Evolutionary conservation across 2,888 invertebrate genomes (phyloP), one percentile per base, ranked within the genome.

Genomic region (Andricus quercusramuli): DNA sequence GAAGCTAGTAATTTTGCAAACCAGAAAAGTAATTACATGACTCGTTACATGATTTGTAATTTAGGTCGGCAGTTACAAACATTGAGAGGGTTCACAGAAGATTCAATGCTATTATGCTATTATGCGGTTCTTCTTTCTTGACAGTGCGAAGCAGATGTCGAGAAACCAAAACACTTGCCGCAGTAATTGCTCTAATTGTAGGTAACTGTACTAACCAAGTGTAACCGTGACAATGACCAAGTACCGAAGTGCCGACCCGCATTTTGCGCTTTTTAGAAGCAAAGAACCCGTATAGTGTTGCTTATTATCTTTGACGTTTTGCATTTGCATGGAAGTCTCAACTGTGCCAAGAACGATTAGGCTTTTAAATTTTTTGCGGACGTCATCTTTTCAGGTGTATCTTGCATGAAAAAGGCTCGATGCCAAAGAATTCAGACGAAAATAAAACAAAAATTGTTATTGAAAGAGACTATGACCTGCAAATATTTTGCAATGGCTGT

Each of bases 171-270:
- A 70, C 51, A 29, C 70, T 70, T 20, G 59, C 22, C 29, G 20
- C 22, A 51, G 25, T 29, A 70, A 70, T 29, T 70, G 32, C 29
- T 70, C 56, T 74, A 74, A 74, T 74, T 74, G 74, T 32, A 74
- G 56, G 56, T 74, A 74, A 74, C 56, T 74, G 74, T 74, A 74
- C 56, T 74, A 74, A 59, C 74, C 56, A 74, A 74, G 74, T 74
- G 56, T 59, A 74, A 74, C 74, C 74, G 74, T 74, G 74, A 74
- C 74, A 74, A 56, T 74, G 74, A 56, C 32, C 68, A 68, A 68
- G 44, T 68, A 47, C 6, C 29, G 51, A 74, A 59, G 59, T 59
- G 67, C 51, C 47, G 32, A 74, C 74, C 74, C 74, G 74, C 74
- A 74, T 74, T 56, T 74, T 74, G 25, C 56, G 15, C 29, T 29